Evolutionary conservation across 2,888 invertebrate genomes (phyloP), one percentile per base, ranked within the genome.

Genomic region (Plagiodera versicolora): DNA sequence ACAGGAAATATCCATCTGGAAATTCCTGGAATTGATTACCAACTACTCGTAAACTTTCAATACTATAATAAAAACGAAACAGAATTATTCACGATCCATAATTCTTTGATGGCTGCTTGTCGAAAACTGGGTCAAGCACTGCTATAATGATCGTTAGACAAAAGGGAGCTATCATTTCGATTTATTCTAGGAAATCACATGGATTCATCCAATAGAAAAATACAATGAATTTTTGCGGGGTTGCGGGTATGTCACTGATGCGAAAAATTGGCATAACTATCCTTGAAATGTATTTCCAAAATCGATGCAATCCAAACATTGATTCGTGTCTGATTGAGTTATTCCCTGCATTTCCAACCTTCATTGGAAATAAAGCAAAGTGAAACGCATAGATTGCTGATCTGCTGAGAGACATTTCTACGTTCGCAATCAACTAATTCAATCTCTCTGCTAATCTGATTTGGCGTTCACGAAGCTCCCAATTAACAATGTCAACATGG

Each of bases 401-500:
- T n/a, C n/a, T n/a, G n/a, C n/a, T n/a, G 30, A 51, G 18, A 44
- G 32, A 16, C 39, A 56, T 28, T 57, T 32, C 56, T 52, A 46
- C 57, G 35, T 3, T 39, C 53, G 45, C 61, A 61, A 61, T 61
- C 57, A 61, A 53, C 57, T 57, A 61, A 61, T 61, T 57, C 45
- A 53, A 57, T 61, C 56, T 48, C 44, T 28, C 20, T 24, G 28
- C 46, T 60, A 53, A 61, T 54, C 54, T 44, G 11, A 57, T 61
- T 54, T 57, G 48, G 28, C 28, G 53, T 50, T 49, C 51, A 45
- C 35, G 53, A 57, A 61, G 53, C 49, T 48, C 19, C 53, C 57
- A 61, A 61, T 61, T 57, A 61, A 49, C 61, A 57, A 46, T 46
- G 61, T 61, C 57, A 61, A 61, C 57, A 61, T 45, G 14, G 30